These are phyloP conservation scores for Cotesia chilonis DNA, from an alignment of 1,140 invertebrate species.

Conservation along the genomic window DNA sequence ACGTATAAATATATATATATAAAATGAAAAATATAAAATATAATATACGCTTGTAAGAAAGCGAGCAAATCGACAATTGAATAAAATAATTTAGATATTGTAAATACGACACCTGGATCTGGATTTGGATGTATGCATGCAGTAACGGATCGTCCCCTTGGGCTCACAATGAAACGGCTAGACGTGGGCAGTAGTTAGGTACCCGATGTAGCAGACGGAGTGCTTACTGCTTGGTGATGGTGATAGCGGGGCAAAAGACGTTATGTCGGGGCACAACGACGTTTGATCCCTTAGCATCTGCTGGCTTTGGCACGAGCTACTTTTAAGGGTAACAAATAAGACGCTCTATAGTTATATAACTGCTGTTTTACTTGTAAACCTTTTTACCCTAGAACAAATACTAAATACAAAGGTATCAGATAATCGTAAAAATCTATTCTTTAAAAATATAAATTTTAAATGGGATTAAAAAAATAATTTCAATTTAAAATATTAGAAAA, in stretches of 20 bases:
- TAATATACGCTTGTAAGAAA: background rate
- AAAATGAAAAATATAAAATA: background rate
- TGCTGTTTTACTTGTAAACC: background rate
- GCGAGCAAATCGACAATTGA: background rate
- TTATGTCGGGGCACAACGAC: conserved; percentile 19
- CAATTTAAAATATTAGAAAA: too few relatives aligned
- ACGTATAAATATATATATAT: too few relatives aligned
- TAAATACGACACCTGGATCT: conserved; percentile 8
- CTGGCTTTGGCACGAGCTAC: conserved; percentile 37
- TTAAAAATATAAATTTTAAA: too few relatives aligned
- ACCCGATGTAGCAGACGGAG: conserved; percentile 15
- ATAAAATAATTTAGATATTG: conserved; percentile 2
- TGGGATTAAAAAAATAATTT: too few relatives aligned
- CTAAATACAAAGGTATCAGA: too few relatives aligned
- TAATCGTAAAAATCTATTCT: too few relatives aligned
- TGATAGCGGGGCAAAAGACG: conserved; percentile 35
- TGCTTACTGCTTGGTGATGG: background rate
- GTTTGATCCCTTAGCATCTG: conserved; percentile 40
- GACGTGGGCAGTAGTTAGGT: conserved; percentile 6
- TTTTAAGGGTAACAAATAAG: conserved; percentile 25
- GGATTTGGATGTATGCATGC: background rate
- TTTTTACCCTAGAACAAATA: too few relatives aligned
- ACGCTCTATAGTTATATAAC: background rate
- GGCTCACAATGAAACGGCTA: background rate
- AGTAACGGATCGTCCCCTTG: conserved; percentile 7